These are phyloP conservation scores for Otolemur garnettii DNA, from an alignment of 2,113 vertebrate species.

Conservation along the genomic window DNA sequence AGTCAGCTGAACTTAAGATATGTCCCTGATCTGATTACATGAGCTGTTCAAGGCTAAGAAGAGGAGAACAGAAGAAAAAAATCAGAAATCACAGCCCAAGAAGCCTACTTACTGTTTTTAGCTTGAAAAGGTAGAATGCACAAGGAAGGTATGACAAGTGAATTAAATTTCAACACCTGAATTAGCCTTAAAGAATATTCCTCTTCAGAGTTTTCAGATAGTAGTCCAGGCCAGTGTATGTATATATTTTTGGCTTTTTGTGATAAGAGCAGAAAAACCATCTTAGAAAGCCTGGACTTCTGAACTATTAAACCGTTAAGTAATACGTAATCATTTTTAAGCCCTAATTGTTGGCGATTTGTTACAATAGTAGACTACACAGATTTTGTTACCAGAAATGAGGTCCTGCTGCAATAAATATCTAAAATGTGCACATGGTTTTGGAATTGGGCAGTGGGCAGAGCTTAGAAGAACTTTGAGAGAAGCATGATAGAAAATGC, in stretches of 20 bases:
- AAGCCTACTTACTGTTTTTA: neutral
- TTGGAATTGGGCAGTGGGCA: neutral
- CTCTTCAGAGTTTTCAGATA: neutral
- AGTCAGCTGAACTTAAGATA: neutral
- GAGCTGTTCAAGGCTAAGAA: neutral
- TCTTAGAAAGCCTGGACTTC: neutral
- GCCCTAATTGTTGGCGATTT: neutral
- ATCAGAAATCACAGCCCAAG: neutral
- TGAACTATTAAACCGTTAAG: neutral
- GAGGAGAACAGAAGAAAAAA: neutral
- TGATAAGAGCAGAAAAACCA: neutral
- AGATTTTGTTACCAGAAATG: neutral
- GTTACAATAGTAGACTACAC: neutral
- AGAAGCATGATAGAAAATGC: neutral
- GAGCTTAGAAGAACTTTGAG: neutral
- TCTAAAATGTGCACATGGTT: neutral
- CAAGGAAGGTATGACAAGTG: neutral
- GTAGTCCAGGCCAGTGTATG: neutral
- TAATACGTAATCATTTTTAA: neutral
- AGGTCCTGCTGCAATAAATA: neutral
- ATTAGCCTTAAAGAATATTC: neutral
- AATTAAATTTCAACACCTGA: neutral
- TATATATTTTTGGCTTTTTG: neutral
- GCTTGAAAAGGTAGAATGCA: neutral
- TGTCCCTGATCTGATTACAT: neutral